Percentiles rank a stretch among this genome's conserved stretches.
Evolutionary conservation across 2,113 vertebrate genomes (phyloP).

Genomic region (Hydropotes inermis): DNA sequence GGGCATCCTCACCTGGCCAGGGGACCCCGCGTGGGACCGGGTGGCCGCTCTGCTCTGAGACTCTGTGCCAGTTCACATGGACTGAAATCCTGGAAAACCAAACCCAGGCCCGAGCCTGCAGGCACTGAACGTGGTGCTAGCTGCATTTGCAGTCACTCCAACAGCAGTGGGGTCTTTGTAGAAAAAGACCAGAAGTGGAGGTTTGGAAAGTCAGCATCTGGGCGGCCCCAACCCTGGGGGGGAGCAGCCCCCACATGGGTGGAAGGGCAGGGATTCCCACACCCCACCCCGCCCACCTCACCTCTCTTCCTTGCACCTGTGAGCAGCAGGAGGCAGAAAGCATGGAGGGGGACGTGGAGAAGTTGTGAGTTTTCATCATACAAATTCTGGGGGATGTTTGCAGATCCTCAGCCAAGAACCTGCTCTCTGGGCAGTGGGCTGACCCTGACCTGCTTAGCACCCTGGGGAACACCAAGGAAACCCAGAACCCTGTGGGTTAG

Average conservation of each 20-base stretch:
- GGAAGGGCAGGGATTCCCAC: background rate
- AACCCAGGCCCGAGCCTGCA: background rate
- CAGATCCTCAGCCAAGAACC: background rate
- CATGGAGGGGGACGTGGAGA: background rate
- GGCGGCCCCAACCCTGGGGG: too few species aligned
- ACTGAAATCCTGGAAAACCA: background rate
- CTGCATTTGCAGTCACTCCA: background rate
- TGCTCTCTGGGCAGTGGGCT: background rate
- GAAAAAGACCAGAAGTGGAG: background rate
- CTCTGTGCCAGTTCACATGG: fast-evolving
- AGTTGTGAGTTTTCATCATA: background rate
- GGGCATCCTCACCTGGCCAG: background rate
- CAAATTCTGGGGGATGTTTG: background rate
- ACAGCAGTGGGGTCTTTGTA: fast-evolving
- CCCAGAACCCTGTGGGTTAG: background rate
- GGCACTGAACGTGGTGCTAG: fast-evolving
- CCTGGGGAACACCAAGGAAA: background rate
- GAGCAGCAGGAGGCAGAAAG: too few species aligned
- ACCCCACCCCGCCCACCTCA: background rate
- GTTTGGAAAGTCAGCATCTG: background rate
- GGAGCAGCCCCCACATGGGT: background rate
- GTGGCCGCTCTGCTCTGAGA: too few species aligned
- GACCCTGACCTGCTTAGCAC: background rate
- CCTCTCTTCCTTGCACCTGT: background rate
- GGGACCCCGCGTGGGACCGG: background rate